phyloP scores from a whole-genome alignment of 2,888 invertebrate genomes.

The Clunio marinus region DNA sequence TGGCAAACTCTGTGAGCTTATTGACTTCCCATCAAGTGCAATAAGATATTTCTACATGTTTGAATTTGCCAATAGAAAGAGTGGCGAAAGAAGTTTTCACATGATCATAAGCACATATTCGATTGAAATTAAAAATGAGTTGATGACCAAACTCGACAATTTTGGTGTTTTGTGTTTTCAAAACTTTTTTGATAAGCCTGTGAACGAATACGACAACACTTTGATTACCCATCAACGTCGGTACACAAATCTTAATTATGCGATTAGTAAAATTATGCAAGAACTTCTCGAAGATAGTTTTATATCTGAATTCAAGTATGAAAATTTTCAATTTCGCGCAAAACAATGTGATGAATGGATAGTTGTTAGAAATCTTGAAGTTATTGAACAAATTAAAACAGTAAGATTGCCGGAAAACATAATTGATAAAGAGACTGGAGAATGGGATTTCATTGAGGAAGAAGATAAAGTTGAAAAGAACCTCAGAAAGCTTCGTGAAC shows the following conservation, averaged over 20 bases:
- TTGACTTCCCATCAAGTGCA: not conserved
- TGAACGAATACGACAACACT: conserved; percentile 26
- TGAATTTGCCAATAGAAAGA: conserved; percentile 13
- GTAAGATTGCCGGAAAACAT: conserved; percentile 5
- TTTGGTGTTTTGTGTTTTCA: conserved; percentile 33
- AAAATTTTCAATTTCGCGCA: conserved; percentile 26
- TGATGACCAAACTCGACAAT: not conserved
- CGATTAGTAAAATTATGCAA: conserved; percentile 6
- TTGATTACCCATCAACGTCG: conserved; percentile 20
- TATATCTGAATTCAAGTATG: conserved; percentile 27
- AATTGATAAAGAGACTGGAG: conserved; percentile 6
- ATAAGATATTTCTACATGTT: conserved; percentile 33
- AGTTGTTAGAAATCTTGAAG: conserved; percentile 19
- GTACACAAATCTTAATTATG: conserved; percentile 28
- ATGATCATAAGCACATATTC: conserved; percentile 17
- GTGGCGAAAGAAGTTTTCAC: conserved; percentile 23
- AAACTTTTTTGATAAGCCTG: conserved; percentile 33
- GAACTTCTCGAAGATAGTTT: conserved; percentile 4
- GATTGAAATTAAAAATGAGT: not conserved
- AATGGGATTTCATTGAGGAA: conserved; percentile 18
- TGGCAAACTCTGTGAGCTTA: conserved; percentile 7
- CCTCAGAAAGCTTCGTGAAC: conserved; percentile 6
- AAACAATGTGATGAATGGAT: conserved; percentile 29
- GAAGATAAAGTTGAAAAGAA: not conserved
- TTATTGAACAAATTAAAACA: conserved; percentile 13